These are phyloP conservation scores for Parnassius smintheus DNA, from an alignment of 2,888 invertebrate species.

Conservation along the genomic window DNA sequence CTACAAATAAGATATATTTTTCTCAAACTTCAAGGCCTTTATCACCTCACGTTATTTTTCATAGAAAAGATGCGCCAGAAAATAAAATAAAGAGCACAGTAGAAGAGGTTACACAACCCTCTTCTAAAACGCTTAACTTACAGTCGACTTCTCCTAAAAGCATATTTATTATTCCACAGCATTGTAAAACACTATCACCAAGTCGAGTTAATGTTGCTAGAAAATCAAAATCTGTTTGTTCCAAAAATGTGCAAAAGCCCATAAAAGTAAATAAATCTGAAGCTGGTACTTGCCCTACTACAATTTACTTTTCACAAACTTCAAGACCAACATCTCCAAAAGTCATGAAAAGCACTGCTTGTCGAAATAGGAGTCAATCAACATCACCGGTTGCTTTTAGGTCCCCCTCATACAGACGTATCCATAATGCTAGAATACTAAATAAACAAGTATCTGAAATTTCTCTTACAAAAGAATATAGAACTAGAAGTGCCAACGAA, in stretches of 20 bases:
- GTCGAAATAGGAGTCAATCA: constrained; percentile 65
- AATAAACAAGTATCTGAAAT: constrained; percentile 57
- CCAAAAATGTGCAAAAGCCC: constrained; percentile 39
- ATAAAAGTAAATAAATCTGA: constrained; percentile 32
- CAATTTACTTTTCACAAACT: constrained; percentile 65
- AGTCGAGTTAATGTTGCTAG: constrained; percentile 62
- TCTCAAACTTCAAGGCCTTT: constrained; percentile 74
- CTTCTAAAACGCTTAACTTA: constrained; percentile 57
- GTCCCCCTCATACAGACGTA: constrained; percentile 85
- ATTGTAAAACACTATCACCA: constrained; percentile 48
- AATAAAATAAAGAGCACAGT: constrained; percentile 40
- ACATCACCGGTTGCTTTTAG: constrained; percentile 82
- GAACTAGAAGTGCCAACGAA: constrained; percentile 85
- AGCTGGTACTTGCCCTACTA: constrained; percentile 47
- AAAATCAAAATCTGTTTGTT: constrained; percentile 64
- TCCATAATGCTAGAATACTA: constrained; percentile 75
- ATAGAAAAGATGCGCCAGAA: constrained; percentile 57
- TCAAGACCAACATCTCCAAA: constrained; percentile 69
- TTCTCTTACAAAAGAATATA: constrained; percentile 63
- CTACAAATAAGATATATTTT: constrained; percentile 75
- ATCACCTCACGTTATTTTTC: constrained; percentile 66
- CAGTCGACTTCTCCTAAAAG: constrained; percentile 66
- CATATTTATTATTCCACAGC: constrained; percentile 38
- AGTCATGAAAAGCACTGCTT: constrained; percentile 40
- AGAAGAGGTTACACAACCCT: constrained; percentile 41